Conservation (phyloP, 2,888 invertebrate genomes). For the Stenodema calcarata region DNA sequence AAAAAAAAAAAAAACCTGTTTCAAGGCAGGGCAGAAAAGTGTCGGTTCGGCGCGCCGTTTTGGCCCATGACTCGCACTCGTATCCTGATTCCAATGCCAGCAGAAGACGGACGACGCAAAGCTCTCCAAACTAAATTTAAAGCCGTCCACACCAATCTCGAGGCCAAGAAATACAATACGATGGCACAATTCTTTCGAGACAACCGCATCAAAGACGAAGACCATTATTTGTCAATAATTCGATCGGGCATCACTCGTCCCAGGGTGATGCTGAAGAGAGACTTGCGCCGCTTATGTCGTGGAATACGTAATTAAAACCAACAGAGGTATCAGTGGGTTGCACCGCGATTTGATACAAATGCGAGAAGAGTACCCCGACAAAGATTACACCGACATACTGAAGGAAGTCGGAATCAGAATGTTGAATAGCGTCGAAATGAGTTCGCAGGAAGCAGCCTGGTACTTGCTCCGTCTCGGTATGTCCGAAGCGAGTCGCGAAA, state of each 20-base stretch:
- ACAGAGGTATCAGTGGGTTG: slow-evolving; percentile 27
- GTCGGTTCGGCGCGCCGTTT: slow-evolving; percentile 60
- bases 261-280: slow-evolving; percentile 55
- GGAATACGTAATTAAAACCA: slow-evolving; percentile 9
- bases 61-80: slow-evolving; percentile 59
- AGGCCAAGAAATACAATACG: background rate
- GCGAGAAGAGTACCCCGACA: slow-evolving; percentile 9
- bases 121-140: background rate
- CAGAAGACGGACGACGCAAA: background rate
- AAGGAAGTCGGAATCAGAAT: slow-evolving; percentile 13
- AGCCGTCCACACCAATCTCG: background rate
- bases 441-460: slow-evolving; percentile 25
- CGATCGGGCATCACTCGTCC: slow-evolving; percentile 55
- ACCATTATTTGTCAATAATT: slow-evolving; percentile 57
- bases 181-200: background rate
- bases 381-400: background rate
- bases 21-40: slow-evolving; percentile 58
- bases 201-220: background rate
- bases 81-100: slow-evolving; percentile 56
- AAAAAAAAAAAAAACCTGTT: too few relatives aligned
- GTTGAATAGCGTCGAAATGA: slow-evolving; percentile 40
- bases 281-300: slow-evolving; percentile 12
- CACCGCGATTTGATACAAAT: slow-evolving; percentile 32
- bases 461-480: slow-evolving; percentile 44
- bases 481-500: slow-evolving; percentile 35